Evolutionary conservation across 2,797 vertebrate species (phyloP), one percentile per base, ranked within the genome.

Genomic region (Rousettus madagascariensis): DNA sequence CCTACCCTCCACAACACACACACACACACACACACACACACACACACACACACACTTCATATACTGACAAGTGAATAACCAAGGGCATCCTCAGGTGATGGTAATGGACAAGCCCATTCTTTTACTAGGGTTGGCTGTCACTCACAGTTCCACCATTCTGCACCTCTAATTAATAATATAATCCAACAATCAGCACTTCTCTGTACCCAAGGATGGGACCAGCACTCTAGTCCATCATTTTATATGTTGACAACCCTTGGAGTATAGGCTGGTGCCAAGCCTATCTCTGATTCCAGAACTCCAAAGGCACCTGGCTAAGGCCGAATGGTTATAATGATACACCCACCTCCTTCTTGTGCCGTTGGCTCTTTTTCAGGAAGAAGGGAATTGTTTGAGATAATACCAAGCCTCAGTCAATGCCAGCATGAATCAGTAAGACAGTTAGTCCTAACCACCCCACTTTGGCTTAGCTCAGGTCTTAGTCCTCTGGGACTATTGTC

Each of bases 241-340:
- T 90, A 49, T 8, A 80, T 36, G 24, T 30, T 77, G 26, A 57
- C 82, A 88, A 19, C 13, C 30, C 71, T 80, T 88, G 24, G 36
- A 77, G 13, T 63, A 28, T 74, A 19, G 84, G 30, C 69, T 90
- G 6, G 10, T 83, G 13, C 75, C 13, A 57, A 86, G 17, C 19
- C 59, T 86, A 3, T 77, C 77, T 83, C 84, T 86, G 75, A 82
- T 65, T 86, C 28, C 88, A 36, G 46, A 91, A 95, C 36, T 59
- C 87, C 41, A 80, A 28, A 71, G 53, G 49, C 41, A 68, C n/a
- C 38, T 91, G 51, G 75, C 20, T 66, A 74, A 91, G 53, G 19
- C 28, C 68, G 41, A 71, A 7, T 75, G 15, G n/a, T 33, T 53
- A 15, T 51, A 65, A n/a, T 3, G 9, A 90, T 66, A 19, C 22